Percentiles rank a stretch among this genome's conserved stretches.
phyloP scores from a whole-genome alignment of 2,797 vertebrate genomes.

The Taenioides sp. region DNA sequence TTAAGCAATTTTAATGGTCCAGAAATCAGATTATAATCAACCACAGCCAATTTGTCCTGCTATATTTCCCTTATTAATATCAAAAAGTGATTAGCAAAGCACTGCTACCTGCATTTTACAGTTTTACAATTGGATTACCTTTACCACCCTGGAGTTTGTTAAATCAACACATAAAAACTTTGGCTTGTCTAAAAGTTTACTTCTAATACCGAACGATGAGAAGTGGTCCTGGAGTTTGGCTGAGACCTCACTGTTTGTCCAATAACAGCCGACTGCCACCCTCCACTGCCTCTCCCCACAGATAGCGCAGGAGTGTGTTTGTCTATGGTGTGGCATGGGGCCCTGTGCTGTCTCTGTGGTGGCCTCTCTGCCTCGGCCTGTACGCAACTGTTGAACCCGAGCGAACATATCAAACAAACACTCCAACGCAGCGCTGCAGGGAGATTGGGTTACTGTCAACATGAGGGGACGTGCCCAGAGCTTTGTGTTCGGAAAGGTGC shows the following conservation, averaged over 20 bases:
- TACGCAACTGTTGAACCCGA: slow-evolving; percentile 54
- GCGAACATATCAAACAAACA: slow-evolving; percentile 68
- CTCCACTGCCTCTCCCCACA: slow-evolving; percentile 52
- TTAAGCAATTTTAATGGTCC: too few relatives aligned
- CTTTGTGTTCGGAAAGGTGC: slow-evolving; percentile 27
- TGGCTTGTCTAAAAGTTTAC: slow-evolving; percentile 17
- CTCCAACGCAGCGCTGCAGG: slow-evolving; percentile 39
- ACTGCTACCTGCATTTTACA: slow-evolving; percentile 41
- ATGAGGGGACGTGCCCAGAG: slow-evolving; percentile 41
- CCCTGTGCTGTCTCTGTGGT: slow-evolving; percentile 46
- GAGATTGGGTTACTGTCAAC: slow-evolving; percentile 55
- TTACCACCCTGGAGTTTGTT: slow-evolving; percentile 29
- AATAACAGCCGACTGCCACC: slow-evolving; percentile 51
- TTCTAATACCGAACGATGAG: slow-evolving; percentile 32
- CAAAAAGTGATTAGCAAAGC: slow-evolving; percentile 6
- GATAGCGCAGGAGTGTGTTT: slow-evolving; percentile 66
- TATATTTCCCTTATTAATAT: neutral
- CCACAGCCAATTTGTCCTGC: neutral
- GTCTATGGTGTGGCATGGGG: slow-evolving; percentile 63
- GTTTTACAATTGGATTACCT: slow-evolving; percentile 45
- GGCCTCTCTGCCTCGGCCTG: slow-evolving; percentile 49
- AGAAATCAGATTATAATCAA: too few relatives aligned
- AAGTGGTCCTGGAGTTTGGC: slow-evolving; percentile 44
- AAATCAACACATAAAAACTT: slow-evolving; percentile 29
- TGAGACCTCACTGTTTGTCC: slow-evolving; percentile 54